Evolutionary conservation across 1,140 invertebrate genomes (phyloP).

Genomic region (Acromyrmex charruanus): DNA sequence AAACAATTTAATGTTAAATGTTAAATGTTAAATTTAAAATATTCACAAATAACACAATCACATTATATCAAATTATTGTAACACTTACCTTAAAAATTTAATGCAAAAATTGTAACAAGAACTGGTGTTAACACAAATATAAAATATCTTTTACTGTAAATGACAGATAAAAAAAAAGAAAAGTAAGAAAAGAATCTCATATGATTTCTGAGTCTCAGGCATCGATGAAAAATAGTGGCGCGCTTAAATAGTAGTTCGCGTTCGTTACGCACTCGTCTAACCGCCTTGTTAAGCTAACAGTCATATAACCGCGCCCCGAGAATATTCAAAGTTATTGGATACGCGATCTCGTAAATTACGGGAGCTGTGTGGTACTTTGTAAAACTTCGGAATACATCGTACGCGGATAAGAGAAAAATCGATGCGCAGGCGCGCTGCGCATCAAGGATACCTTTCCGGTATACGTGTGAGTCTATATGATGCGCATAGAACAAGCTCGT

Average conservation of each 20-base stretch:
- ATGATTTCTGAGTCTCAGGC: slow-evolving; percentile 30
- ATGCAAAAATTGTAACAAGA: too few species aligned
- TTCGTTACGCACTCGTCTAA: slow-evolving; percentile 75
- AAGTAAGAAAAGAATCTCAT: not conserved
- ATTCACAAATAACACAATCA: too few species aligned
- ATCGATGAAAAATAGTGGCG: slow-evolving; percentile 67
- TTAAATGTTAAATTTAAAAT: too few species aligned
- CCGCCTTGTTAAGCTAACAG: slow-evolving; percentile 77
- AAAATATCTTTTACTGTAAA: too few species aligned
- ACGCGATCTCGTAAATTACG: slow-evolving; percentile 77
- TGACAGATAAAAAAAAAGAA: not conserved
- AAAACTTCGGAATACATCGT: slow-evolving; percentile 64
- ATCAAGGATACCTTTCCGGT: slow-evolving; percentile 28
- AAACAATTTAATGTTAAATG: too few species aligned
- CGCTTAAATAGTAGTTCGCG: slow-evolving; percentile 71
- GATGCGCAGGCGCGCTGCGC: not conserved
- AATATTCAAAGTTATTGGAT: slow-evolving; percentile 78
- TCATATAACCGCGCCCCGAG: slow-evolving; percentile 66
- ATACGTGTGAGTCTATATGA: not conserved
- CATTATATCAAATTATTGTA: too few species aligned
- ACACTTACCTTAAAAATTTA: too few species aligned
- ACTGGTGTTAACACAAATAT: too few species aligned
- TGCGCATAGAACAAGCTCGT: slow-evolving; percentile 32
- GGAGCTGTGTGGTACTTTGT: slow-evolving; percentile 65
- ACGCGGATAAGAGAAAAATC: slow-evolving; percentile 54